A percentile compares a stretch with the other conserved stretches of the same genome.
Conservation (phyloP, 53 echinoderm and acorn worm genomes). For the Crossaster papposus region DNA sequence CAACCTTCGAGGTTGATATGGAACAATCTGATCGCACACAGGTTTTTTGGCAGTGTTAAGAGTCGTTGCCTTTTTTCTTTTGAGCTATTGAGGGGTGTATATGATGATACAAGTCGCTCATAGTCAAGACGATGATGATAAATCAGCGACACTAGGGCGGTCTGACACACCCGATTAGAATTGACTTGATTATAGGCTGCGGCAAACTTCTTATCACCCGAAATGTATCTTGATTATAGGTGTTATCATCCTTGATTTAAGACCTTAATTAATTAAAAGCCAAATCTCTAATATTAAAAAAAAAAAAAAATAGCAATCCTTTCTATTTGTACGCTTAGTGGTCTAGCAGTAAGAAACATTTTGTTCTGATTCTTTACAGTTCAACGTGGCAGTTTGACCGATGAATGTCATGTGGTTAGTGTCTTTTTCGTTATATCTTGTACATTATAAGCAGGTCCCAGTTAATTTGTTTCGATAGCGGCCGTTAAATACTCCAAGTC, state of each 20-base stretch:
- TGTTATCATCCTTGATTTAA: no score
- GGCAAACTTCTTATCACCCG: no score
- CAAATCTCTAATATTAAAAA: no score
- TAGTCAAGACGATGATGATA: slow-evolving; percentile 44
- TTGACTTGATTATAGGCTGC: no score
- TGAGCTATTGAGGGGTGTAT: slow-evolving; percentile 1
- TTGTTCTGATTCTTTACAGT: background rate
- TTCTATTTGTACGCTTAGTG: background rate
- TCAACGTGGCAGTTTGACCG: background rate
- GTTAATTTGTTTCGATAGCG: no score
- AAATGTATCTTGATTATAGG: no score
- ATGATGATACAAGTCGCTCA: slow-evolving; percentile 51
- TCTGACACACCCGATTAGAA: slow-evolving; percentile 56
- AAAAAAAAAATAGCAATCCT: background rate
- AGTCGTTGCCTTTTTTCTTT: no score
- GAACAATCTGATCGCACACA: background rate
- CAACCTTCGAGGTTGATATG: background rate
- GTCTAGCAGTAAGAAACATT: background rate
- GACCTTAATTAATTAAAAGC: no score
- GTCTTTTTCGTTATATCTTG: background rate
- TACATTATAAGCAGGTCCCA: background rate
- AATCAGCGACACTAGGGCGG: slow-evolving; percentile 62
- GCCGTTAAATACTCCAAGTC: background rate
- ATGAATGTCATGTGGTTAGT: background rate
- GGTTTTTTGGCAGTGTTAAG: background rate